phyloP scores from a whole-genome alignment of 2,888 invertebrate species.

The Pemphredon lugubris region DNA sequence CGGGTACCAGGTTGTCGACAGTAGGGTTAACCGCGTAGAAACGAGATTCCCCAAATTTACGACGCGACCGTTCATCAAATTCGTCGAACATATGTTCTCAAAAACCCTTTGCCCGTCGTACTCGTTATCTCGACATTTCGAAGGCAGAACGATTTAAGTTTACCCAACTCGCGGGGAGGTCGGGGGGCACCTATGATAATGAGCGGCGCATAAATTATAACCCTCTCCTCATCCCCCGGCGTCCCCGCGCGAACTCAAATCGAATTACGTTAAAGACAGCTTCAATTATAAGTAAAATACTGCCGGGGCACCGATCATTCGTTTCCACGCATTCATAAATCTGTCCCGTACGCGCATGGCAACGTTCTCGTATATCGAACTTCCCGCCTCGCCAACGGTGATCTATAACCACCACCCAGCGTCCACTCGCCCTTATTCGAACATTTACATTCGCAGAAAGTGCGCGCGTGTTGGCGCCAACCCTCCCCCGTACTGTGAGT shows the following conservation, averaged over 20 bases:
- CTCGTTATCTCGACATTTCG: too few species aligned
- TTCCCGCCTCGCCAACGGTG: slow-evolving; percentile 12
- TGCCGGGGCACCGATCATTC: slow-evolving; percentile 6
- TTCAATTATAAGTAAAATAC: slow-evolving; percentile 36
- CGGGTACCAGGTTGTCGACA: too few species aligned
- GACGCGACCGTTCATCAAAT: too few species aligned
- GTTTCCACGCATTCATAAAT: slow-evolving; percentile 28
- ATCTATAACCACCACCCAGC: neutral
- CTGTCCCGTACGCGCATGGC: slow-evolving; percentile 8
- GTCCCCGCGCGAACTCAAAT: slow-evolving; percentile 14
- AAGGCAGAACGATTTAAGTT: too few species aligned
- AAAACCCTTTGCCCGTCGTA: too few species aligned
- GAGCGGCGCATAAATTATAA: slow-evolving; percentile 15
- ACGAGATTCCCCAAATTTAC: too few species aligned
- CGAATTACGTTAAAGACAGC: slow-evolving; percentile 23
- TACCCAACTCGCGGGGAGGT: too few species aligned
- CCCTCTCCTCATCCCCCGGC: slow-evolving; percentile 6
- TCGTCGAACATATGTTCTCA: too few species aligned
- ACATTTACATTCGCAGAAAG: neutral
- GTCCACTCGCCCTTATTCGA: slow-evolving; percentile 9
- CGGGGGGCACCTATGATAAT: slow-evolving; percentile 1
- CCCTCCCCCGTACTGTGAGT: slow-evolving; percentile 17
- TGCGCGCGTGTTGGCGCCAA: neutral
- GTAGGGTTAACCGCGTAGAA: too few species aligned
- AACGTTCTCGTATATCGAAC: slow-evolving; percentile 24